Percentiles rank a stretch among this genome's conserved stretches.
Conservation (phyloP, 2,797 vertebrate species). For the Cynodonichthys magdalenae region DNA sequence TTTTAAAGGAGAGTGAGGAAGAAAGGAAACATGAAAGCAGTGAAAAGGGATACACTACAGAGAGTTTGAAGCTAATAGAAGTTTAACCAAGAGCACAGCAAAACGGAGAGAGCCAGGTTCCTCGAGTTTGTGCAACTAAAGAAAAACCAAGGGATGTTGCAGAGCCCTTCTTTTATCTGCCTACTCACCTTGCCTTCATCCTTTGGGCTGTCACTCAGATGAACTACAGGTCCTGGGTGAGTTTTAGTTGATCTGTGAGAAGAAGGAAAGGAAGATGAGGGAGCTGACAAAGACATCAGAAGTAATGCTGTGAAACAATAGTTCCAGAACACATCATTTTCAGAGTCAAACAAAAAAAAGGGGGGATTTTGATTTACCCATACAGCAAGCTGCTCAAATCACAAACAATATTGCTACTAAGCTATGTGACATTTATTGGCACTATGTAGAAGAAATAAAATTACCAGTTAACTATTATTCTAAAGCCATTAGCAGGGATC, state of each 20-base stretch:
- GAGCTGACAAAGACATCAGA: conserved; percentile 19
- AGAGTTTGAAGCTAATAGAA: not conserved
- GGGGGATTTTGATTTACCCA: not conserved
- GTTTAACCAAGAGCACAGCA: conserved; percentile 14
- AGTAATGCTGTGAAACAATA: not conserved
- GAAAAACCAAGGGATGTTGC: conserved; percentile 15
- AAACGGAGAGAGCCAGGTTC: not conserved
- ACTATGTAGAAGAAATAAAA: not conserved
- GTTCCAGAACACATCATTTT: not conserved
- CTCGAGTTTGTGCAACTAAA: not conserved
- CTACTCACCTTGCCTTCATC: conserved; percentile 97
- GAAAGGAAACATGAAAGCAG: not conserved
- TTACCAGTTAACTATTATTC: not conserved
- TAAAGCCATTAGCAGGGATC: not conserved
- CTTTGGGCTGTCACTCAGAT: conserved; percentile 97
- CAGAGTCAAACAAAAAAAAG: not conserved
- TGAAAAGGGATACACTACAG: not conserved
- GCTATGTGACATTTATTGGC: not conserved
- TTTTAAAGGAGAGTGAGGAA: conserved; percentile 5
- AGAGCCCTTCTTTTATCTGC: conserved; percentile 23
- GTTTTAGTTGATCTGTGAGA: conserved; percentile 93
- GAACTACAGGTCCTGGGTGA: conserved; percentile 97
- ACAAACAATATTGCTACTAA: not conserved
- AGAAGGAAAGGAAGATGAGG: conserved; percentile 39
- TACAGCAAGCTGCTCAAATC: not conserved